Base-by-base conservation (phyloP, 2,888 invertebrate genomes). In the Taenaris catops region DNA sequence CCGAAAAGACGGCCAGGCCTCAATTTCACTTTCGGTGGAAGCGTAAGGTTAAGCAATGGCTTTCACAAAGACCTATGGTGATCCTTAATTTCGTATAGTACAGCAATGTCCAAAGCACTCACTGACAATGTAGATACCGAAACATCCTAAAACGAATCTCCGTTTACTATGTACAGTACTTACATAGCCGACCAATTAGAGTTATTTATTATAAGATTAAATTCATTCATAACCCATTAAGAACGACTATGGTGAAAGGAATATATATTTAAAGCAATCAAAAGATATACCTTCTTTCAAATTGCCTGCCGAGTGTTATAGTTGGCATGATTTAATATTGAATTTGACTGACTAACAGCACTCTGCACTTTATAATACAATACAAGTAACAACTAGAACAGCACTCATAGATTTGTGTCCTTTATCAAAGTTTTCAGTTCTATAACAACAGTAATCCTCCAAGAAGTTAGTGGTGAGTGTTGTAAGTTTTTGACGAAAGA, bases 391-490 rank as follows among this genome's bases (percentile, higher is more conserved):
- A 55, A 57, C 49, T 74, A 74, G 70, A 63, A 55, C 51, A 61
- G 83, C 83, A 84, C 83, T 73, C 52, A 73, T 71, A 71, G 64
- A 65, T 68, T 71, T 74, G 69, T 79, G 80, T 80, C 64, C 73
- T 75, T 72, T 62, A 71, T 64, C 66, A 65, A 64, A 69, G 54
- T 61, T 83, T 83, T 78, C 84, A 86, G 84, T 86, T 67, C 53
- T 60, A 49, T 58, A 61, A 67, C 80, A 64, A 79, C 80, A 72
- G 81, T 84, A 81, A 72, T 67, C 71, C 74, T 63, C 70, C 72
- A 71, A 72, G 73, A 71, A 57, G 63, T 81, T 76, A 81, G 84
- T 81, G 84, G 84, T 84, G 84, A 86, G 84, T 86, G 76, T 78
- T 75, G 75, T 73, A 68, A 60, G 73, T 75, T 78, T 80, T 73